Evolutionary conservation across 1,140 invertebrate species (phyloP), one percentile per base, ranked within the genome.

Genomic region (Euura lappo): DNA sequence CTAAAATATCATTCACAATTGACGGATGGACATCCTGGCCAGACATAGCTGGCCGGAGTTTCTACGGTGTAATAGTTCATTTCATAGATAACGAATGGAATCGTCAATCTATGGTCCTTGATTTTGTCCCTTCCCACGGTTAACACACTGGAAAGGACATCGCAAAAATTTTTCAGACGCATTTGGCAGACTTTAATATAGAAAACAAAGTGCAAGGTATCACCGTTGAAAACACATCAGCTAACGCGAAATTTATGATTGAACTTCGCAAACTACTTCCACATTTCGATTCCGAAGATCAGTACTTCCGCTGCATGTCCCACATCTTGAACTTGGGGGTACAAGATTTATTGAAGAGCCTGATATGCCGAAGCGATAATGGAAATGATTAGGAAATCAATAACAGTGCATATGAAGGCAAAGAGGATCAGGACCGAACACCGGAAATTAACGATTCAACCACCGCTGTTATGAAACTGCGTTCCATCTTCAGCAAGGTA

Each of bases 21-120:
- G 81, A 84, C 80, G 80, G 77, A 69, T 84, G 79, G 80, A 81
- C 80, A 71, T 81, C 78, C n/a, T n/a, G n/a, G n/a, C n/a, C n/a
- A n/a, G n/a, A n/a, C 67, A 76, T 78, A 71, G 76, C 76, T 74
- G 71, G 75, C 77, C 76, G 75, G 71, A 77, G 76, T 72, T 82
- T 77, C 74, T 83, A 83, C 74, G 80, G 80, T 67, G 74, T 83
- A 71, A 82, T 80, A 72, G 75, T 76, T 74, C 80, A 83, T 80
- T 84, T 76, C 77, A 81, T 84, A 72, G 78, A 83, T 72, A 76
- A 82, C 60, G 71, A 82, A 76, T 84, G 79, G 80, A 77, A 81
- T 51, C 77, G 77, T 69, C 77, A 77, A 73, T 79, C 79, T 70
- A 64, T 83, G 70, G 79, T 79, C 45, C 74, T 84, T 74, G 82